Conservation (phyloP, 2,113 vertebrate genomes). For the Dolichotis patagonum region DNA sequence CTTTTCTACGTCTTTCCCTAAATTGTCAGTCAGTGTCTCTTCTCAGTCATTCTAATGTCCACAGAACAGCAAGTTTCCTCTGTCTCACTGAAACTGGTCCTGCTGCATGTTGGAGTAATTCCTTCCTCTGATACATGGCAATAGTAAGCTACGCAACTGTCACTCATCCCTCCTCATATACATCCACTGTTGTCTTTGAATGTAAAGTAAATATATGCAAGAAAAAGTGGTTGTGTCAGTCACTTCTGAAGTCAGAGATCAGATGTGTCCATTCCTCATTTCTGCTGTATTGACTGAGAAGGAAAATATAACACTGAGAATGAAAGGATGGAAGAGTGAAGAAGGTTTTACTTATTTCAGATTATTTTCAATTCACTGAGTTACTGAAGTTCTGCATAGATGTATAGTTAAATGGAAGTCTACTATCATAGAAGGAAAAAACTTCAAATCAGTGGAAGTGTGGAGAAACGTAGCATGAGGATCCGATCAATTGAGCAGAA, state of each 20-base stretch:
- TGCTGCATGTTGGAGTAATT: background rate
- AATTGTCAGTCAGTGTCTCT: background rate
- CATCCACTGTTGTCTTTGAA: background rate
- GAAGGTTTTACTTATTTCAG: background rate
- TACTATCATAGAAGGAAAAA: background rate
- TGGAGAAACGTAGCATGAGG: background rate
- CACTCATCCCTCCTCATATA: background rate
- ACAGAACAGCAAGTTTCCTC: background rate
- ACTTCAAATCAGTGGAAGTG: background rate
- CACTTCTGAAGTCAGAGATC: constrained; percentile 27
- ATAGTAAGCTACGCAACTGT: background rate
- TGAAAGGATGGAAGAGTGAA: constrained; percentile 23
- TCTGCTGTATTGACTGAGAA: constrained; percentile 14
- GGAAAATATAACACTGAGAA: background rate
- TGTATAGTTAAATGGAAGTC: background rate
- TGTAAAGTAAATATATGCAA: background rate
- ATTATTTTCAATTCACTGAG: background rate
- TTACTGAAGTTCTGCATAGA: constrained; percentile 28
- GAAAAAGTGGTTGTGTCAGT: background rate
- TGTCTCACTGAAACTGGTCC: background rate
- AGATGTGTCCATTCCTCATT: background rate
- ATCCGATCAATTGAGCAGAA: background rate
- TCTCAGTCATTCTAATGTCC: background rate
- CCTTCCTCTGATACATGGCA: background rate
- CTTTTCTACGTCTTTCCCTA: constrained; percentile 22